Percentiles rank a stretch among this genome's conserved stretches.
Conservation (phyloP, 1,140 invertebrate species). For the Sycophaga agraensis region DNA sequence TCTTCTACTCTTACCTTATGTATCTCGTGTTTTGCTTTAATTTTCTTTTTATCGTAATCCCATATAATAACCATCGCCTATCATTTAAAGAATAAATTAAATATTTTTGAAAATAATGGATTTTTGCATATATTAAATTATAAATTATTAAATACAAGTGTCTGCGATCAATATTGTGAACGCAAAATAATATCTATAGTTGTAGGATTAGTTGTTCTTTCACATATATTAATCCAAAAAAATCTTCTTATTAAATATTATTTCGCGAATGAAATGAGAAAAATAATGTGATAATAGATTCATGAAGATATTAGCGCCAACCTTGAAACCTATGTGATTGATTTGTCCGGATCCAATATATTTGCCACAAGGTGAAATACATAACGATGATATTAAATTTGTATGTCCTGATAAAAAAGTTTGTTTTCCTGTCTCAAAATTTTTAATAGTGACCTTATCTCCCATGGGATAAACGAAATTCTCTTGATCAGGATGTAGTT, state of each 20-base stretch:
- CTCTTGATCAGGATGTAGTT: slow-evolving; percentile 74
- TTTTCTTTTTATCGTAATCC: slow-evolving; percentile 70
- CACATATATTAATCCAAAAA: no score
- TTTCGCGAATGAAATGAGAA: neutral
- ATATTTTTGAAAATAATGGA: neutral
- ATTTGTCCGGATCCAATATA: slow-evolving; percentile 86
- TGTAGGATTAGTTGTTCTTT: no score
- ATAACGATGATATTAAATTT: slow-evolving; percentile 79
- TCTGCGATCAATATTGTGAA: no score
- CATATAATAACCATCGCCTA: slow-evolving; percentile 83
- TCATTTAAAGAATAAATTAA: slow-evolving; percentile 22
- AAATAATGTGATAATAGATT: slow-evolving; percentile 9
- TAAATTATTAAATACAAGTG: no score
- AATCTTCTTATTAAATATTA: no score
- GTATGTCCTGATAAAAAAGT: slow-evolving; percentile 80
- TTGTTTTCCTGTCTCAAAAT: slow-evolving; percentile 72
- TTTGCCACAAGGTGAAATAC: slow-evolving; percentile 74
- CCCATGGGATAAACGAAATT: slow-evolving; percentile 83
- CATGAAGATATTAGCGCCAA: slow-evolving; percentile 40
- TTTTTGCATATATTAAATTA: neutral
- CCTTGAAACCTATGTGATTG: slow-evolving; percentile 88
- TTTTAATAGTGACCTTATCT: slow-evolving; percentile 78
- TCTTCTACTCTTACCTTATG: slow-evolving; percentile 86
- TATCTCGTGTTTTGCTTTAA: slow-evolving; percentile 70
- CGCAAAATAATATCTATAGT: no score